A percentile compares a stretch with the other conserved stretches of the same genome.
These are phyloP conservation scores for Graptemys geographica DNA, from an alignment of 2,797 vertebrate species.

Conservation along the genomic window DNA sequence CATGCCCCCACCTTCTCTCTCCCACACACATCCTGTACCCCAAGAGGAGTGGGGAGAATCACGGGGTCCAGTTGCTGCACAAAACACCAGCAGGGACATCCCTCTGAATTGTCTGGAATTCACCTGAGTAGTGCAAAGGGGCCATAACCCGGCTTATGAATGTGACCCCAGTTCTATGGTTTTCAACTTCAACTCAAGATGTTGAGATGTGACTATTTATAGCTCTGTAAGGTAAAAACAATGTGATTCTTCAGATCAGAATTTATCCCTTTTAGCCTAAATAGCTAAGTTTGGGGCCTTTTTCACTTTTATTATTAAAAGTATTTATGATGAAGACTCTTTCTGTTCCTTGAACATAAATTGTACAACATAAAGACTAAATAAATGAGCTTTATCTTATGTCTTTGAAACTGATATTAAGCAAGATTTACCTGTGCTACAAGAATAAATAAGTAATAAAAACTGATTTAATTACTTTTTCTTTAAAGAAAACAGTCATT, in stretches of 20 bases:
- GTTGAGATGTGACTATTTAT: not conserved
- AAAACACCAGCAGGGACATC: not conserved
- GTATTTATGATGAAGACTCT: not conserved
- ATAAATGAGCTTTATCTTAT: not conserved
- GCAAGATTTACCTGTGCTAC: not conserved
- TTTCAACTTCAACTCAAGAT: not conserved
- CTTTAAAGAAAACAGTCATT: not conserved
- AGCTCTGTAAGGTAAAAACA: not conserved
- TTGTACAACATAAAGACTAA: not conserved
- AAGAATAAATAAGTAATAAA: conserved; percentile 24
- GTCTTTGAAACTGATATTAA: not conserved
- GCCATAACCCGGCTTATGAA: not conserved
- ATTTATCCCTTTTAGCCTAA: not conserved
- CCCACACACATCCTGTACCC: accelerated
- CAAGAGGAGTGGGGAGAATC: not conserved
- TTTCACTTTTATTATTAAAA: not conserved
- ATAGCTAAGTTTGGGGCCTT: not conserved
- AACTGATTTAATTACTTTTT: conserved; percentile 29
- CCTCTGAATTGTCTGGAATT: not conserved
- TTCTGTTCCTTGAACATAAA: not conserved
- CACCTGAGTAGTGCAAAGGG: accelerated
- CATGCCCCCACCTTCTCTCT: not conserved
- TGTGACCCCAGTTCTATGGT: not conserved
- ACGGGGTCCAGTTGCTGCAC: not conserved
- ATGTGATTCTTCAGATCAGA: not conserved